Conservation (phyloP, 2,797 vertebrate genomes). For the Tinamus major region DNA sequence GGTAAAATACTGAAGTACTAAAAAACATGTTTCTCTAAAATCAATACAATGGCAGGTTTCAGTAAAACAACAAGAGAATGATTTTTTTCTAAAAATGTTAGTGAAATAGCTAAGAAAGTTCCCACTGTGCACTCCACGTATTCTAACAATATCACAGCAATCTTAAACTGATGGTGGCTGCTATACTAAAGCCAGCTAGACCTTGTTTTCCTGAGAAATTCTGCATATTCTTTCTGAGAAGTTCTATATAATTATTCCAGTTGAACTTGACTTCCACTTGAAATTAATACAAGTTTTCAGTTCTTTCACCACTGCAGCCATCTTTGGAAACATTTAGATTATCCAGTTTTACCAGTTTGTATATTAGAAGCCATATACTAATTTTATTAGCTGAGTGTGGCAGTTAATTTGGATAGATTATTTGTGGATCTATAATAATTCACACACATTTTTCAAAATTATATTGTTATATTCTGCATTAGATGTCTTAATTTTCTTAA, state of each 20-base stretch:
- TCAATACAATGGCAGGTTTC: neutral
- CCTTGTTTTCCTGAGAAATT: neutral
- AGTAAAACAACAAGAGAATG: neutral
- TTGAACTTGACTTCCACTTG: neutral
- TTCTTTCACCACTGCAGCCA: neutral
- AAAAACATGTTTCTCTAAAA: neutral
- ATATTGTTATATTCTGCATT: neutral
- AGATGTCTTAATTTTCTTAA: neutral
- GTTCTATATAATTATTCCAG: neutral
- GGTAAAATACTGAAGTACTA: neutral
- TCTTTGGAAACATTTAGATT: neutral
- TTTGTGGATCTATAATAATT: neutral
- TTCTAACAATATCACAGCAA: neutral
- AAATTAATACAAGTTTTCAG: neutral
- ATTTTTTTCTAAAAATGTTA: neutral
- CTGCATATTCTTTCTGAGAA: too few species aligned
- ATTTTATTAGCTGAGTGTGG: neutral
- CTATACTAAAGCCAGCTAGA: neutral
- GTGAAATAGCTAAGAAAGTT: neutral
- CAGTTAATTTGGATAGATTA: neutral
- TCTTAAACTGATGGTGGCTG: neutral
- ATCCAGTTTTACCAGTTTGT: neutral
- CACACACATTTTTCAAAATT: neutral
- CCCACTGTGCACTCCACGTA: neutral
- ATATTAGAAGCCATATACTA: neutral